Evolutionary conservation across 1,140 invertebrate species (phyloP), one percentile per base, ranked within the genome.

Genomic region (Helicoverpa zea): DNA sequence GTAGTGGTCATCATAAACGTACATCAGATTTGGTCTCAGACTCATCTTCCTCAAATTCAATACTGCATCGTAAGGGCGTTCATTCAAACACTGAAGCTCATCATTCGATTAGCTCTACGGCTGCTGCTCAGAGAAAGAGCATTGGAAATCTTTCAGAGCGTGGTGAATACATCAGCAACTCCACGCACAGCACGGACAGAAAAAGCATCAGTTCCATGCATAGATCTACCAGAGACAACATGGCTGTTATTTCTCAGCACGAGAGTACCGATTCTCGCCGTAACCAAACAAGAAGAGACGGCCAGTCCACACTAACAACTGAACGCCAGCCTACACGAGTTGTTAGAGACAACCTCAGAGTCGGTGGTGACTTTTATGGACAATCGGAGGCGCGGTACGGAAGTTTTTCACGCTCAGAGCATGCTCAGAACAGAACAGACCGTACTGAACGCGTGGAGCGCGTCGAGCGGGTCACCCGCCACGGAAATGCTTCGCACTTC

Each of bases 201-300:
- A 96, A 96, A 81, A 98, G 97, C 87, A 95, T 98, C 11, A 98
- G 97, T 80, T 97, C 97, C 12, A 95, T 98, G 83, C 97, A 98
- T 88, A 95, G 97, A 23, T 96, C 95, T 83, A 94, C 94, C 82
- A 90, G 91, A 84, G 96, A 95, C 82, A 96, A 89, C 72, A 95
- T 92, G 83, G 87, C 59, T 85, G 94, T 92, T 81, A 95, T 88
- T 91, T 93, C 94, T 79, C 96, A 87, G 81, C 90, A 95, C 11
- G 95, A 96, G 64, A 91, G 86, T 68, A 86, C 87, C 13, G 92
- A 94, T 58, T 82, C 86, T 54, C 90, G 90, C n/a, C 93, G 92
- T 72, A 92, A 92, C 74, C 90, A 95, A 82, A 89, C 81, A 11
- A 92, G 89, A 83, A 90, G 95, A 83, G 94, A 95, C 35, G 93